Percentiles rank a stretch among this genome's conserved stretches.
Evolutionary conservation across 2,113 vertebrate species (phyloP).

Genomic region (Genyomyrus donnyi): DNA sequence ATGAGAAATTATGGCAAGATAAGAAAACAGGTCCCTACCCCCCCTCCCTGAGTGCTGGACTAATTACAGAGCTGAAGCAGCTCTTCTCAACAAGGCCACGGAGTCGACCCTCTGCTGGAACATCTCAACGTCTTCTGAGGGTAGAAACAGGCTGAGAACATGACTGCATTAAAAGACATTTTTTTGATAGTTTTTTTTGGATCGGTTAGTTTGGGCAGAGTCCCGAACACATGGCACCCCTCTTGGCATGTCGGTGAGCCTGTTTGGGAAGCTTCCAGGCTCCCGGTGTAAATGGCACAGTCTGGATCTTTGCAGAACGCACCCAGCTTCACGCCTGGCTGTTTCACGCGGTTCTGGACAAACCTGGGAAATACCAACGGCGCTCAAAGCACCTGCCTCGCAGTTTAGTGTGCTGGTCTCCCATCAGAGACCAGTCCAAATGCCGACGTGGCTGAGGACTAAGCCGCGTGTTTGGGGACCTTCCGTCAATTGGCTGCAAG

Average conservation of each 20-base stretch:
- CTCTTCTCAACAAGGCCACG: neutral
- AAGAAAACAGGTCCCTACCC: neutral
- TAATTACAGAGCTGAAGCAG: slow-evolving; percentile 5
- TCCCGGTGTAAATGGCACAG: neutral
- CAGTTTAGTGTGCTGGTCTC: neutral
- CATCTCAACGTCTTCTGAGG: neutral
- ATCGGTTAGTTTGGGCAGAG: neutral
- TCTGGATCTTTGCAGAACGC: neutral
- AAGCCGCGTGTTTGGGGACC: neutral
- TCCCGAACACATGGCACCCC: neutral
- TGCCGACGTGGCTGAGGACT: neutral
- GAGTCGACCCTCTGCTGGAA: neutral
- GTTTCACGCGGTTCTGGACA: neutral
- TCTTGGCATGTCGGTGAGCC: neutral
- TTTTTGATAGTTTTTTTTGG: neutral
- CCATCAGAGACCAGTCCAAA: neutral
- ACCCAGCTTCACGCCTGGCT: neutral
- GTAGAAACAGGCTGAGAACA: neutral
- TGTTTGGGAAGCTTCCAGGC: neutral
- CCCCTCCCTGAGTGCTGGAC: neutral
- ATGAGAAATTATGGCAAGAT: slow-evolving; percentile 14
- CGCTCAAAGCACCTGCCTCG: neutral
- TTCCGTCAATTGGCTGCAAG: neutral
- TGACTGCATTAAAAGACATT: neutral
- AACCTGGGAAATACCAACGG: neutral